Evolutionary conservation across 64 coral and sea anemone genomes (phyloP).

Genomic region (Platygyra sinensis): DNA sequence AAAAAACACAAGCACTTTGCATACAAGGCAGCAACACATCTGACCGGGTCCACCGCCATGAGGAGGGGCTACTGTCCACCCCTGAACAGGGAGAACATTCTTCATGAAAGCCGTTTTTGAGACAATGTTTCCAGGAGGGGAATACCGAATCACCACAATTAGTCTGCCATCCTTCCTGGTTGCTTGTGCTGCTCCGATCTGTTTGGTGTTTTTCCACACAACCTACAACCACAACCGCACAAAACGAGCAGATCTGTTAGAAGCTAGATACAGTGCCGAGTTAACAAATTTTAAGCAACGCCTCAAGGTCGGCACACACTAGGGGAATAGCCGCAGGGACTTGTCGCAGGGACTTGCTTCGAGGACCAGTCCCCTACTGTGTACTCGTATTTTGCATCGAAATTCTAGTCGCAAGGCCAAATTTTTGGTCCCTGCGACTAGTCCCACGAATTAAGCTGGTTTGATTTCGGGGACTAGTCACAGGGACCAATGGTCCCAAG

Average conservation of each 20-base stretch:
- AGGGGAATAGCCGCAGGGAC: too few species aligned
- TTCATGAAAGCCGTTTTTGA: slow-evolving; percentile 1
- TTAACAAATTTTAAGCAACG: too few species aligned
- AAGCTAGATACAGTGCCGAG: not conserved
- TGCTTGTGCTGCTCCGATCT: slow-evolving; percentile 62
- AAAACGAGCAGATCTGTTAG: not conserved
- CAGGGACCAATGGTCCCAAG: too few species aligned
- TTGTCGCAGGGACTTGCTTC: too few species aligned
- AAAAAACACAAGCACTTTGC: not conserved
- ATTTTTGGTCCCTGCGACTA: too few species aligned
- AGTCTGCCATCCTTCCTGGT: slow-evolving; percentile 29
- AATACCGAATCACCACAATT: slow-evolving; percentile 63
- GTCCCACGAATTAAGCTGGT: too few species aligned
- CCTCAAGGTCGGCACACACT: too few species aligned
- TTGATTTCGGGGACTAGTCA: too few species aligned
- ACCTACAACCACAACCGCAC: slow-evolving; percentile 23
- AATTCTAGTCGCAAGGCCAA: too few species aligned
- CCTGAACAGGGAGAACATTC: slow-evolving; percentile 51
- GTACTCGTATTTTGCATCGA: too few species aligned
- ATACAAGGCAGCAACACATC: not conserved
- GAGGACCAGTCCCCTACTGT: too few species aligned
- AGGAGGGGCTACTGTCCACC: not conserved
- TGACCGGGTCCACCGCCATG: not conserved
- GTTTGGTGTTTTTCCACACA: slow-evolving; percentile 72
- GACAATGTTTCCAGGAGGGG: slow-evolving; percentile 48